These are phyloP conservation scores for Nannobrachium achirus DNA, from an alignment of 2,113 vertebrate genomes.

Conservation along the genomic window DNA sequence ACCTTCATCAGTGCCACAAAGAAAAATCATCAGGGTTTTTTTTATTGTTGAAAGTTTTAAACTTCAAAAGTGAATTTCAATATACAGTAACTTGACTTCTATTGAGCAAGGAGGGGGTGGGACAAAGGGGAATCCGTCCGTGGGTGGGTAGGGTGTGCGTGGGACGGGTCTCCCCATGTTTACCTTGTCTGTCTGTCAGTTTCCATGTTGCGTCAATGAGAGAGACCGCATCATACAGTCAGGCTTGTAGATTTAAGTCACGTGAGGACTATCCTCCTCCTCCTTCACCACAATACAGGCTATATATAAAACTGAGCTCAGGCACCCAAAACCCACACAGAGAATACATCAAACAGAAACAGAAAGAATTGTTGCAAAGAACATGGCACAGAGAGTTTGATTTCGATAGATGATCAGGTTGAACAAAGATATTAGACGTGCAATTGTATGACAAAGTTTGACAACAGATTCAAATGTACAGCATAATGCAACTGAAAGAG, in stretches of 20 bases:
- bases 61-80: not conserved
- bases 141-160: too few species aligned
- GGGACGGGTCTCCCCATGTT: conserved; percentile 66
- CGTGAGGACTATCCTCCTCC: conserved; percentile 72
- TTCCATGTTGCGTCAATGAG: conserved; percentile 72
- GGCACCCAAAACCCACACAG: conserved; percentile 11
- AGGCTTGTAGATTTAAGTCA: conserved; percentile 61
- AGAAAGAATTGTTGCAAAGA: not conserved
- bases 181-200: conserved; percentile 62
- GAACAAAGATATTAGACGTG: too few species aligned
- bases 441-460: too few species aligned
- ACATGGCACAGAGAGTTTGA: too few species aligned
- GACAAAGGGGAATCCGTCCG: conserved; percentile 72
- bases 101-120: not conserved
- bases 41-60: not conserved
- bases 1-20: too few species aligned
- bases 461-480: too few species aligned
- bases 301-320: conserved; percentile 56
- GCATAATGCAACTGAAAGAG: too few species aligned
- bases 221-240: conserved; percentile 58
- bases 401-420: too few species aligned
- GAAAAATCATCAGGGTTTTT: too few species aligned
- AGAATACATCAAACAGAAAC: not conserved
- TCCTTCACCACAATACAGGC: too few species aligned
- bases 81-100: not conserved